Percentiles rank a stretch among this genome's conserved stretches.
These are phyloP conservation scores for Ectobius pallidus DNA, from an alignment of 2,888 invertebrate species.

Conservation along the genomic window DNA sequence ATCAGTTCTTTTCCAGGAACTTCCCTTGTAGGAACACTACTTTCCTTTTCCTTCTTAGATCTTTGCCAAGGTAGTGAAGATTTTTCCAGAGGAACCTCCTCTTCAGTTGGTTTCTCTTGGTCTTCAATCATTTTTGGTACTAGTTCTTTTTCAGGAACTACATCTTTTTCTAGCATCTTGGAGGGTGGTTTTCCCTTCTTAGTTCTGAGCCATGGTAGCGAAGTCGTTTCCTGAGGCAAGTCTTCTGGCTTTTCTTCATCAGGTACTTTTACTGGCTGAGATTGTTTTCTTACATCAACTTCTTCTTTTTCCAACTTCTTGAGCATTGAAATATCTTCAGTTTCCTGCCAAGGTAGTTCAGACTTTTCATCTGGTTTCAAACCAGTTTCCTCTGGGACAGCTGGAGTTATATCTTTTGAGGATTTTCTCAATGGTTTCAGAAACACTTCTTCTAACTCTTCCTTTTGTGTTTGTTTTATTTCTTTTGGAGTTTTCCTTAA, in stretches of 20 bases:
- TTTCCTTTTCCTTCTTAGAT: not conserved
- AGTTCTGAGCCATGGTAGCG: no score
- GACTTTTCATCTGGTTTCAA: constrained; percentile 39
- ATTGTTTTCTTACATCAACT: not conserved
- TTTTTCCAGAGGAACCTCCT: constrained; percentile 38
- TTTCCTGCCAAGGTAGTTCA: constrained; percentile 12
- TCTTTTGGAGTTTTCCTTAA: constrained; percentile 54
- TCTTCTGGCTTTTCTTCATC: no score
- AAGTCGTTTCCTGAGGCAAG: no score
- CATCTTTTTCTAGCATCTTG: no score
- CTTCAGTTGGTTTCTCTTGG: constrained; percentile 40
- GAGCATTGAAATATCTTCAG: constrained; percentile 48
- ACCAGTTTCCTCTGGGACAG: constrained; percentile 40
- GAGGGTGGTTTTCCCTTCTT: no score
- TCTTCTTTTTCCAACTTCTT: constrained; percentile 46
- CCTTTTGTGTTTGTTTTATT: constrained; percentile 54
- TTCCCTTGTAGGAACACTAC: constrained; percentile 2
- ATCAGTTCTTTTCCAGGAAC: not conserved
- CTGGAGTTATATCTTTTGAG: constrained; percentile 21
- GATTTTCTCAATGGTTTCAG: constrained; percentile 54
- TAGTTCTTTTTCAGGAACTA: constrained; percentile 44
- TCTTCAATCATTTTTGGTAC: no score
- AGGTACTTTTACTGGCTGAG: no score
- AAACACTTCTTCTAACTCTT: constrained; percentile 58
- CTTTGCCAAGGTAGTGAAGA: not conserved